phyloP scores from a whole-genome alignment of 2,797 vertebrate genomes.

The Liparis tanakae region DNA sequence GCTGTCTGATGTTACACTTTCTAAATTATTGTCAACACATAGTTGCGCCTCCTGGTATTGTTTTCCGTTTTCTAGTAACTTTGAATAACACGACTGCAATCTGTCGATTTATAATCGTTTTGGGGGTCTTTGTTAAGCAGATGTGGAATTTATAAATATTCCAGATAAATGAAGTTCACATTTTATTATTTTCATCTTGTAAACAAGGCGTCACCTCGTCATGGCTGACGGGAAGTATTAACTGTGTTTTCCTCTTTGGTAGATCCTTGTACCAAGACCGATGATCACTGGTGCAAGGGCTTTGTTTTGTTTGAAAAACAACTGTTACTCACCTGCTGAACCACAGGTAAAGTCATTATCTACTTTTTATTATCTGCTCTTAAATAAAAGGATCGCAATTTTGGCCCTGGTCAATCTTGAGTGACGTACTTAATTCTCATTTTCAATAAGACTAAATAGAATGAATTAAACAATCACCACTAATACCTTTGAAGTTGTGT shows the following conservation, averaged over 20 bases:
- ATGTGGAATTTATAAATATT: neutral
- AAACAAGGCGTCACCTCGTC: neutral
- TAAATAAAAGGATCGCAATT: neutral
- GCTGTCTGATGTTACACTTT: neutral
- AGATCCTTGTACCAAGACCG: constrained; percentile 51
- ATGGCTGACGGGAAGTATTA: neutral
- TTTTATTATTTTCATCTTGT: neutral
- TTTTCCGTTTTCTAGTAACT: neutral
- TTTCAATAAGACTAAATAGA: neutral
- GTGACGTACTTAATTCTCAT: neutral
- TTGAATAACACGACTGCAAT: neutral
- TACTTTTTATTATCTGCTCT: neutral
- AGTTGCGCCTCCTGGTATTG: neutral
- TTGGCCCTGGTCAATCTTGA: neutral
- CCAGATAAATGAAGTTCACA: neutral
- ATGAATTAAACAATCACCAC: neutral
- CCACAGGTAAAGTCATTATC: constrained; percentile 50
- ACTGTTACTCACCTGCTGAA: constrained; percentile 36
- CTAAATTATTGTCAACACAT: neutral
- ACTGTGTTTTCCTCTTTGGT: constrained; percentile 35
- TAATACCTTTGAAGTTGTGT: neutral
- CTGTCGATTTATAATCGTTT: neutral
- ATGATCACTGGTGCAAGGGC: constrained; percentile 37
- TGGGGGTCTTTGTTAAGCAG: neutral
- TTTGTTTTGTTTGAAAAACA: constrained; percentile 51